These are phyloP conservation scores for Oligia strigilis DNA, from an alignment of 2,888 invertebrate species.

Conservation along the genomic window DNA sequence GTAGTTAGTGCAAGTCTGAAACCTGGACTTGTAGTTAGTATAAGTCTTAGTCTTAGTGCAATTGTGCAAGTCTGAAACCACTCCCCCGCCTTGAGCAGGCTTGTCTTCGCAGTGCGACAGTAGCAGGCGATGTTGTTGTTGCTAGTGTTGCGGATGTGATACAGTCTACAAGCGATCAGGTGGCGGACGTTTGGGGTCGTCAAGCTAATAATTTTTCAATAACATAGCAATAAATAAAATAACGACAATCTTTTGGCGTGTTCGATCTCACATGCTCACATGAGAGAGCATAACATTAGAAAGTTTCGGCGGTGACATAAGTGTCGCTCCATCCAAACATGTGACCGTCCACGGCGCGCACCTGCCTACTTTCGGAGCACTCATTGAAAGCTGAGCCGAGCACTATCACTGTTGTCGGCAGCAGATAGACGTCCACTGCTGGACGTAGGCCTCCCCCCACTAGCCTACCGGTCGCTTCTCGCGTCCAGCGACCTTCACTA, in stretches of 20 bases:
- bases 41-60: too few species aligned
- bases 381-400: background rate
- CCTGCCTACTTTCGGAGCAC: background rate
- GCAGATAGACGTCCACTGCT: background rate
- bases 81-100: too few species aligned
- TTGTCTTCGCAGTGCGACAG: too few species aligned
- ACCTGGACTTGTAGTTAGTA: too few species aligned
- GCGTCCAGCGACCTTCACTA: background rate
- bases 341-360: background rate
- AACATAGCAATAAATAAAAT: background rate
- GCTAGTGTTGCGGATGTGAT: background rate
- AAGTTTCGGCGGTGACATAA: constrained; percentile 22
- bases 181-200: background rate
- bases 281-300: constrained; percentile 18
- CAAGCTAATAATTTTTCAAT: background rate
- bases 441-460: background rate
- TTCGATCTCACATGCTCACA: background rate
- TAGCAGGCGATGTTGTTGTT: background rate
- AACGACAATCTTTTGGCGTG: background rate
- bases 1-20: too few species aligned
- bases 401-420: too few species aligned
- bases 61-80: too few species aligned
- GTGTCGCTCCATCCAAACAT: constrained; percentile 13
- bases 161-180: background rate
- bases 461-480: background rate